Evolutionary conservation across 2,113 vertebrate species (phyloP).

Genomic region (Morone chrysops): DNA sequence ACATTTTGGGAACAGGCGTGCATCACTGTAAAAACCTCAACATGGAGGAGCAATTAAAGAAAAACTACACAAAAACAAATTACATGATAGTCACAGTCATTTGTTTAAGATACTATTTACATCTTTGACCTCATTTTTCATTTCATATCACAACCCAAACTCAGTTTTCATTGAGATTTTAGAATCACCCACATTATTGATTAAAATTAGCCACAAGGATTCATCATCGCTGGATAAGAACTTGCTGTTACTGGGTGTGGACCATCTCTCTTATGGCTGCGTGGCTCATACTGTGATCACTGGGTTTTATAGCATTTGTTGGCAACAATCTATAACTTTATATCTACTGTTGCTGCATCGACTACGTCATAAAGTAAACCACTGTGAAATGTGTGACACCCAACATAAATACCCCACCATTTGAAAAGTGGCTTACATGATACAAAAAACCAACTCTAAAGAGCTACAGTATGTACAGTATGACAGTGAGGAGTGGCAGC

Average conservation of each 20-base stretch:
- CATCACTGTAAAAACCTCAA: constrained; percentile 69
- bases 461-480: constrained; percentile 77
- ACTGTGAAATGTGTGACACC: constrained; percentile 59
- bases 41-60: constrained; percentile 57
- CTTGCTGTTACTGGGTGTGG: constrained; percentile 10
- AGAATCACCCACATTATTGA: constrained; percentile 18
- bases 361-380: constrained; percentile 57
- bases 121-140: constrained; percentile 72
- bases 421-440: constrained; percentile 52
- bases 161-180: constrained; percentile 12
- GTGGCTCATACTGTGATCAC: constrained; percentile 49
- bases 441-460: constrained; percentile 51
- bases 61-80: constrained; percentile 72
- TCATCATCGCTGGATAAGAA: constrained; percentile 9
- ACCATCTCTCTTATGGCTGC: constrained; percentile 68
- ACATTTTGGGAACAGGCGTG: constrained; percentile 58
- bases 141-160: constrained; percentile 35
- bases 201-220: constrained; percentile 22
- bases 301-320: constrained; percentile 22
- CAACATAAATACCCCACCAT: constrained; percentile 49
- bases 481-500: constrained; percentile 48
- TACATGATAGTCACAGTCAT: constrained; percentile 83
- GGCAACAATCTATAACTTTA: constrained; percentile 32
- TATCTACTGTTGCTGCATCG: constrained; percentile 45
- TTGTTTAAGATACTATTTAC: constrained; percentile 78